Percentiles rank a stretch among this genome's conserved stretches.
phyloP scores from a whole-genome alignment of 2,888 invertebrate species.

The Pollenia griseotomentosa region DNA sequence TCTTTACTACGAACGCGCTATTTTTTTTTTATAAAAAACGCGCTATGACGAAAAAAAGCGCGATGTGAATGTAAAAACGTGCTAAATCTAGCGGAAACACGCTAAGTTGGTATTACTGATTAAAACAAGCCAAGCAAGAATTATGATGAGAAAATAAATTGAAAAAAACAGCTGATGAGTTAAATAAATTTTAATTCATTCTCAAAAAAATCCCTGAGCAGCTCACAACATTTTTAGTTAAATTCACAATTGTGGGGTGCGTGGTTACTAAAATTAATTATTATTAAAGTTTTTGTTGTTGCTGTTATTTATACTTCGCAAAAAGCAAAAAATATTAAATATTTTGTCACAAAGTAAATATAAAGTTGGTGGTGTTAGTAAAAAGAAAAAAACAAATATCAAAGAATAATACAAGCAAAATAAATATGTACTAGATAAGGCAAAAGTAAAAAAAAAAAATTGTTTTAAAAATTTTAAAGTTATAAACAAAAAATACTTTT shows the following conservation, averaged over 20 bases:
- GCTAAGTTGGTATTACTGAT: no score
- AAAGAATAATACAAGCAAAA: constrained; percentile 30
- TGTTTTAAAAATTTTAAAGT: not conserved
- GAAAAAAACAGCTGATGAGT: constrained; percentile 59
- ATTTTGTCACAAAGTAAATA: constrained; percentile 10
- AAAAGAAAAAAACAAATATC: not conserved
- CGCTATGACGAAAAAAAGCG: no score
- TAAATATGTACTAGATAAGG: constrained; percentile 31
- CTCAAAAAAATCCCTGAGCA: constrained; percentile 56
- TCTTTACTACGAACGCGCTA: no score
- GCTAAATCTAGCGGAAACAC: no score
- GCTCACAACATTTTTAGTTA: constrained; percentile 31
- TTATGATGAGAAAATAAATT: not conserved
- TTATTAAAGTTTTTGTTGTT: constrained; percentile 35
- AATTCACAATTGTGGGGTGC: constrained; percentile 17
- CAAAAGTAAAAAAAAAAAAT: constrained; percentile 8
- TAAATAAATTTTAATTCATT: constrained; percentile 51
- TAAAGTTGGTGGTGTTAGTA: constrained; percentile 10
- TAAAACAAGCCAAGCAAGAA: no score
- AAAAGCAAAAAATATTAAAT: constrained; percentile 32
- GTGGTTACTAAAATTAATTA: constrained; percentile 28
- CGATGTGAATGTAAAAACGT: no score
- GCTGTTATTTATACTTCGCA: constrained; percentile 29
- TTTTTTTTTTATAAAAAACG: no score
- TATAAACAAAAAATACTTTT: constrained; percentile 1